A percentile compares a stretch with the other conserved stretches of the same genome.
Conservation (phyloP, 2,797 vertebrate genomes). For the Taeniopygia guttata region DNA sequence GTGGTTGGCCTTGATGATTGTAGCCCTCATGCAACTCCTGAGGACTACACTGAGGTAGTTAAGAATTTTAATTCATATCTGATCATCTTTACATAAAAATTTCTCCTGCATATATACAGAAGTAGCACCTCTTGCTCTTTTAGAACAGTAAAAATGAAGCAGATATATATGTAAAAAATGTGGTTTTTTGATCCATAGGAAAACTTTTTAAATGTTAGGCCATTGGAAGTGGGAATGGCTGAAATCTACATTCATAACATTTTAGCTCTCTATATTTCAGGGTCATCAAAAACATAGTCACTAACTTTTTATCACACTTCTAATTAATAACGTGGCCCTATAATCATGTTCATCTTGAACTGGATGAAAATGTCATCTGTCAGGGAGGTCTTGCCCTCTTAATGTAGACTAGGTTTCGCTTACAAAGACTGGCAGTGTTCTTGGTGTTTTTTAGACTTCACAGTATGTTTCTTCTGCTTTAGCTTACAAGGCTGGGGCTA, state of each 20-base stretch:
- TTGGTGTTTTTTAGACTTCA: not conserved
- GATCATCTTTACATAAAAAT: not conserved
- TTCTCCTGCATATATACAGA: not conserved
- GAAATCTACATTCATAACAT: not conserved
- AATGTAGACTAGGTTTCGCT: not conserved
- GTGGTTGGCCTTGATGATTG: constrained; percentile 82
- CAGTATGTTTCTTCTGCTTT: constrained; percentile 13
- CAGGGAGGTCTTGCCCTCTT: not conserved
- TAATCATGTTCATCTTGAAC: not conserved
- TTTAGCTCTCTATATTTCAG: not conserved
- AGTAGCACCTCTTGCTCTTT: not conserved
- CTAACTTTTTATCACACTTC: not conserved
- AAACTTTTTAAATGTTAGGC: not conserved
- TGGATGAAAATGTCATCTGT: not conserved
- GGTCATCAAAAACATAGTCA: not conserved
- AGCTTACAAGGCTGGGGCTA: constrained; percentile 78
- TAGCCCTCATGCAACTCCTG: constrained; percentile 82
- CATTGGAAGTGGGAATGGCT: not conserved
- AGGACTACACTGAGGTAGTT: constrained; percentile 87
- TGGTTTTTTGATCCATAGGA: not conserved
- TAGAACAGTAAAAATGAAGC: not conserved
- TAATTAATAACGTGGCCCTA: not conserved
- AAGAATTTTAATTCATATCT: not conserved
- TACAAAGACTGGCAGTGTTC: not conserved
- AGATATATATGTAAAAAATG: not conserved